These are phyloP conservation scores for mouse (Mus musculus) DNA, from an alignment of 2,113 vertebrate genomes.

Conservation along the genomic window GRCm39 chr1:137475501-137476000, in stretches of 20 bases:
- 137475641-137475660: background rate
- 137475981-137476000: background rate
- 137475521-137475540: too few species aligned
- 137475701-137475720: background rate
- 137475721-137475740: background rate
- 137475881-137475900: background rate
- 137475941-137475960: background rate
- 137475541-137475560: too few species aligned
- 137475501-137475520: too few species aligned
- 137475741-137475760: background rate
- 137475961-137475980: too few species aligned
- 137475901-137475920: background rate
- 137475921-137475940: background rate
- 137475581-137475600: too few species aligned
- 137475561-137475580: background rate
- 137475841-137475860: background rate
- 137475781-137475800: background rate
- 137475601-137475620: constrained; percentile 33
- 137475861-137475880: background rate
- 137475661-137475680: background rate
- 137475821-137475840: constrained; percentile 10
- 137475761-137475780: background rate
- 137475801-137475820: background rate
- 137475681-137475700: background rate
- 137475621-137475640: background rate